These are phyloP conservation scores for Drosophila glabriapex DNA, from an alignment of 2,888 invertebrate species.

Conservation along the genomic window DNA sequence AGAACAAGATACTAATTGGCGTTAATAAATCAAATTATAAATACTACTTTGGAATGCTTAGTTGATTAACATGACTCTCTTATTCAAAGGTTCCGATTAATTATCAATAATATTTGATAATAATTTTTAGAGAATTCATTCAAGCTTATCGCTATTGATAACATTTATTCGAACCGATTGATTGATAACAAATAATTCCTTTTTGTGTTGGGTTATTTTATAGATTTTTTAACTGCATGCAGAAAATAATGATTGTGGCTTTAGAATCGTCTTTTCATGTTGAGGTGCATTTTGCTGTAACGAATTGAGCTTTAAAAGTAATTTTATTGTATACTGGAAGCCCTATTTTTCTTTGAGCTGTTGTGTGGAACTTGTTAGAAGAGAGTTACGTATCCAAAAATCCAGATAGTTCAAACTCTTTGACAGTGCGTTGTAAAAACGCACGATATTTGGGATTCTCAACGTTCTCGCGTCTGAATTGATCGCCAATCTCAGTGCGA, in stretches of 20 bases:
- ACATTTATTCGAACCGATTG: background rate
- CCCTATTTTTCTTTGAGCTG: constrained; percentile 7
- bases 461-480: constrained; percentile 81
- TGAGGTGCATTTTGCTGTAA: background rate
- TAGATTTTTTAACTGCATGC: background rate
- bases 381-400: constrained; percentile 79
- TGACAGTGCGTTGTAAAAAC: constrained; percentile 82
- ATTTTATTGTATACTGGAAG: constrained; percentile 24
- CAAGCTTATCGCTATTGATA: background rate
- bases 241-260: background rate
- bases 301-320: constrained; percentile 8
- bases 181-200: background rate
- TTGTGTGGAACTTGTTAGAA: background rate
- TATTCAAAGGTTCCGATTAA: background rate
- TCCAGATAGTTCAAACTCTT: constrained; percentile 84
- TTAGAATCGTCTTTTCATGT: background rate
- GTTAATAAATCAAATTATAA: background rate
- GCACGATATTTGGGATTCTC: constrained; percentile 83
- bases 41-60: background rate
- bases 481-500: constrained; percentile 80
- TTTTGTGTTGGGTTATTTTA: background rate
- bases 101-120: background rate
- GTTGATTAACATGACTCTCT: background rate
- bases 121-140: background rate
- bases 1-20: background rate